Base-by-base conservation (phyloP, 2,888 invertebrate species). In the Argyra leucocephala region DNA sequence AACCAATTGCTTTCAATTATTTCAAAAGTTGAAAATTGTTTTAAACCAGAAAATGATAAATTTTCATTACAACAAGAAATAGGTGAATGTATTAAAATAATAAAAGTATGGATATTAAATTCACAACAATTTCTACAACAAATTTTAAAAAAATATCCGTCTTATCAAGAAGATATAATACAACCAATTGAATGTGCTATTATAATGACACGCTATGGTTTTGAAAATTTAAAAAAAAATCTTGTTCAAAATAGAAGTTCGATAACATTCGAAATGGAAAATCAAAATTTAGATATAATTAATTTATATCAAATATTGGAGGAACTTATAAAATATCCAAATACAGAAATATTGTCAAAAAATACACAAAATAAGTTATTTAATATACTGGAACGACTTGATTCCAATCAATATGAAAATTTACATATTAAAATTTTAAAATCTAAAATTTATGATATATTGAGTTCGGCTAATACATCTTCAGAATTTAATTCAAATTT, bases 161-260 rank as follows among this genome's bases (percentile, higher is more conserved):
- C 84, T 3, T 85, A 85, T n/a, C 93, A 91, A 74, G 88, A 89
- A 0, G 95, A 95, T 75, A 81, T 95, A 64, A 83, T 88, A 0
- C 83, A 86, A 67, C 91, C 93, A 0, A 78, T 93, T 22, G 81
- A 88, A 63, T 82, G 84, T 65, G 87, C 88, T 0, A 75, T 91
- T 9, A 82, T 85, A 0, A 87, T 89, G 79, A 82, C 90, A 67
- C 79, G 84, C 1, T 85, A 85, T 69, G 88, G 89, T 2, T 78
- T 88, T 23, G 83, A 82, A 59, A 76, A 83, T 18, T 73, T 88
- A 22, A 83, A 82, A 62, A 82, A 83, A 64, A 76, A 85, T 61
- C 76, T 86, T 1, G 79, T 75, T 62, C 84, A 85, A 71, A 64
- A 70, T 1, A 62, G 65, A 15, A 67, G 69, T n/a, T 67, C 67